Base-by-base conservation (phyloP, 2,797 vertebrate species). In the Benthosema pterotum region DNA sequence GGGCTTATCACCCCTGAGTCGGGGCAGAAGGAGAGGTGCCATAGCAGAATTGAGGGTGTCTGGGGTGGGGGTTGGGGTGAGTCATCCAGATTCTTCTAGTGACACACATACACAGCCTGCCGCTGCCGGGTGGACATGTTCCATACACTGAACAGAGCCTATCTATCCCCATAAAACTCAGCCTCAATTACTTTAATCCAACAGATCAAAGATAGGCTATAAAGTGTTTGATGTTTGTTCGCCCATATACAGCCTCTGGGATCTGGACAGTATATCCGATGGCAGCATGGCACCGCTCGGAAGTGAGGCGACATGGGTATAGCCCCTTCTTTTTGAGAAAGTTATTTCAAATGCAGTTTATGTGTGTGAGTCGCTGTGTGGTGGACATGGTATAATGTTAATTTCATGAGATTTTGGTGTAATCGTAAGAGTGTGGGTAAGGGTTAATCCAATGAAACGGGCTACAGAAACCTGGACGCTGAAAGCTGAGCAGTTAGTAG, bases 11-110 rank as follows among this genome's bases (percentile, higher is more conserved):
- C 87, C 71, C 71, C 68, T 53, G 71, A 82, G 80, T 32, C 8
- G 12, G 66, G 76, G 72, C 78, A 74, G 82, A 71, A 87, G 74
- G 72, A 87, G 84, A 90, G 89, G 89, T 92, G 93, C 90, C 92
- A 90, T 86, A 74, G 71, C 56, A n/a, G 83, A 79, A 84, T 83
- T 74, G 76, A 49, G 83, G 77, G 77, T 63, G 88, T 90, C 89
- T 87, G 77, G 65, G 72, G 65, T 65, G 65, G 50, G 7, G 51
- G 58, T 63, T 69, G 65, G 59, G 11, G 67, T 92, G 91, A 90
- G 73, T 91, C 90, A 92, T 84, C 80, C 72, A 72, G 83, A 89
- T 86, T 79, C 77, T 87, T 86, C 84, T 72, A 77, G 83, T 75
- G 80, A 78, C 73, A 28, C 48, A 54, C 58, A 69, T 65, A 71